Evolutionary conservation across 2,113 vertebrate genomes (phyloP).

Genomic region (Nematolebias whitei): DNA sequence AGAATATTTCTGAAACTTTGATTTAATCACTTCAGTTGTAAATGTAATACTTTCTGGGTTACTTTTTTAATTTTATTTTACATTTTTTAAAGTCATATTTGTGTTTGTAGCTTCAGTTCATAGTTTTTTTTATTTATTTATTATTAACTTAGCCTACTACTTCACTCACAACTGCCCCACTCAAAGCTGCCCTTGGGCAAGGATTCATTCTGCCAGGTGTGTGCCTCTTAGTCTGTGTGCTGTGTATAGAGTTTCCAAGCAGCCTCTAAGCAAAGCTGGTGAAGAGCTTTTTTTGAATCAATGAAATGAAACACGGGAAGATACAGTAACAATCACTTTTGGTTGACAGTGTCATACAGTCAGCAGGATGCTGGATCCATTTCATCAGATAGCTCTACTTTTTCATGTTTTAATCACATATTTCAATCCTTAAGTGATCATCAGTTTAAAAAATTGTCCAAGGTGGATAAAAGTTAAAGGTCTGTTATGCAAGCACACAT

Average conservation of each 20-base stretch:
- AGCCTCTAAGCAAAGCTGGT: slow-evolving; percentile 56
- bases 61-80: too few species aligned
- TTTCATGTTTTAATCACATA: slow-evolving; percentile 2
- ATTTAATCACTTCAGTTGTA: too few species aligned
- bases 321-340: slow-evolving; percentile 43
- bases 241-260: slow-evolving; percentile 55
- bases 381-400: slow-evolving; percentile 14
- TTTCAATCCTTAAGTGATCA: neutral
- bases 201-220: slow-evolving; percentile 62
- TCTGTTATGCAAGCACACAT: neutral
- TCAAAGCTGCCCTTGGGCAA: slow-evolving; percentile 47
- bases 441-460: neutral
- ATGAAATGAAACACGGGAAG: slow-evolving; percentile 49
- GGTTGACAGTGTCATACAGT: slow-evolving; percentile 46
- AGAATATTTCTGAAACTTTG: too few species aligned
- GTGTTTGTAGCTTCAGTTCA: slow-evolving; percentile 19
- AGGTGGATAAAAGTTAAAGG: neutral
- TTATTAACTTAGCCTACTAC: slow-evolving; percentile 28
- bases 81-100: too few species aligned
- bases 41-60: too few species aligned
- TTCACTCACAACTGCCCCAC: slow-evolving; percentile 32
- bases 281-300: slow-evolving; percentile 53
- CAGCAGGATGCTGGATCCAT: slow-evolving; percentile 8
- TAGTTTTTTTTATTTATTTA: slow-evolving; percentile 28
- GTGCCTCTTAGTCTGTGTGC: slow-evolving; percentile 27